These are phyloP conservation scores for Orthonyx spaldingii DNA, from an alignment of 2,113 vertebrate species.

Conservation along the genomic window DNA sequence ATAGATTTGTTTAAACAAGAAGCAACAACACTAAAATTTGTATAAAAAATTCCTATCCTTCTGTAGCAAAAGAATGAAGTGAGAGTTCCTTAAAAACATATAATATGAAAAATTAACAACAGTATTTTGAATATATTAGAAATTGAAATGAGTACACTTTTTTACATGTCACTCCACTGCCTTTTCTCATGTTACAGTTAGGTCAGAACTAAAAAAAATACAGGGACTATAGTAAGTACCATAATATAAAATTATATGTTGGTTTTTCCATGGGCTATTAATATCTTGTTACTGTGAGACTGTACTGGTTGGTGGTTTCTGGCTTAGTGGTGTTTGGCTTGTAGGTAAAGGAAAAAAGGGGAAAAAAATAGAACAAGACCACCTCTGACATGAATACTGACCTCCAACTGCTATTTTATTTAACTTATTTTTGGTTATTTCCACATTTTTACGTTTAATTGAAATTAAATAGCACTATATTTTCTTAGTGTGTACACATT, in stretches of 20 bases:
- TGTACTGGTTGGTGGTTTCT: constrained; percentile 56
- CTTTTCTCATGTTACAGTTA: neutral
- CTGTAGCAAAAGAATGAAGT: neutral
- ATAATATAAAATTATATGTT: constrained; percentile 68
- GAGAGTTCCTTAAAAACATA: neutral
- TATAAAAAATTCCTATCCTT: neutral
- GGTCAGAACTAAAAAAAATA: constrained; percentile 5
- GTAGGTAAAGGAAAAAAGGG: constrained; percentile 63
- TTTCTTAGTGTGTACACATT: neutral
- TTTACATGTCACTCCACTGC: neutral
- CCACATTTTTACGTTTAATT: constrained; percentile 8
- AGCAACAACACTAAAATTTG: neutral
- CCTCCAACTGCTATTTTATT: constrained; percentile 41
- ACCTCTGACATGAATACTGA: constrained; percentile 60
- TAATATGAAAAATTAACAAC: neutral
- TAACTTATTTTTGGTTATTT: constrained; percentile 47
- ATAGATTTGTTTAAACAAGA: neutral
- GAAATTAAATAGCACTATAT: neutral
- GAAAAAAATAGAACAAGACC: constrained; percentile 59
- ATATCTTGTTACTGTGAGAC: constrained; percentile 71
- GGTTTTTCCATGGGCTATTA: constrained; percentile 82
- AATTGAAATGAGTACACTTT: neutral
- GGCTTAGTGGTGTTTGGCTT: constrained; percentile 70
- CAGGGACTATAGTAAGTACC: neutral
- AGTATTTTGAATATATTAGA: neutral